Percentiles rank a stretch among this genome's conserved stretches.
These are phyloP conservation scores for Piaya cayana DNA, from an alignment of 2,113 vertebrate species.

Conservation along the genomic window DNA sequence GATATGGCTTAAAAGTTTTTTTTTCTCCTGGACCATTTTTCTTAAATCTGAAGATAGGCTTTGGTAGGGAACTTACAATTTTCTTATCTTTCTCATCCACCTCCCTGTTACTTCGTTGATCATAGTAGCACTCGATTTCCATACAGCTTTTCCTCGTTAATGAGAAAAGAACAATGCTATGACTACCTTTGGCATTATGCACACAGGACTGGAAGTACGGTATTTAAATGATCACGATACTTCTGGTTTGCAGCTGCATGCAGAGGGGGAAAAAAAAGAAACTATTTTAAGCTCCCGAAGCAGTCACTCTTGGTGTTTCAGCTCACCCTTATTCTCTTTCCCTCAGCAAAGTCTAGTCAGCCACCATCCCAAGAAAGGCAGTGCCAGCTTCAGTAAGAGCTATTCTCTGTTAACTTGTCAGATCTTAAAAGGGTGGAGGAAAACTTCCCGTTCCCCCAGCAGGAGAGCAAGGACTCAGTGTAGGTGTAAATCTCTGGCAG, in stretches of 20 bases:
- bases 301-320: background rate
- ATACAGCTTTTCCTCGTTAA: background rate
- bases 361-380: conserved; percentile 18
- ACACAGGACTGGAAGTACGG: background rate
- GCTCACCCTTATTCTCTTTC: background rate
- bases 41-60: background rate
- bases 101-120: background rate
- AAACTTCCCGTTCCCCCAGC: conserved; percentile 59
- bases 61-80: background rate
- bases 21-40: background rate
- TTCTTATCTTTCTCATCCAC: background rate
- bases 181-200: background rate
- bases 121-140: background rate
- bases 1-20: background rate
- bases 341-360: conserved; percentile 11
- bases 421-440: conserved; percentile 52
- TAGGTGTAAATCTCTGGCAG: conserved; percentile 74
- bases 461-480: conserved; percentile 44
- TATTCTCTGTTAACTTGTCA: conserved; percentile 44
- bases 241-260: conserved; percentile 20
- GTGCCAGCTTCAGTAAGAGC: conserved; percentile 5
- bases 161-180: conserved; percentile 4
- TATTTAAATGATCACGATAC: conserved; percentile 22
- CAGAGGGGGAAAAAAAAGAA: background rate
- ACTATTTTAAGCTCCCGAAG: conserved; percentile 16